Conservation (phyloP, 2,888 invertebrate species). For the Tenthredo scrophulariae region DNA sequence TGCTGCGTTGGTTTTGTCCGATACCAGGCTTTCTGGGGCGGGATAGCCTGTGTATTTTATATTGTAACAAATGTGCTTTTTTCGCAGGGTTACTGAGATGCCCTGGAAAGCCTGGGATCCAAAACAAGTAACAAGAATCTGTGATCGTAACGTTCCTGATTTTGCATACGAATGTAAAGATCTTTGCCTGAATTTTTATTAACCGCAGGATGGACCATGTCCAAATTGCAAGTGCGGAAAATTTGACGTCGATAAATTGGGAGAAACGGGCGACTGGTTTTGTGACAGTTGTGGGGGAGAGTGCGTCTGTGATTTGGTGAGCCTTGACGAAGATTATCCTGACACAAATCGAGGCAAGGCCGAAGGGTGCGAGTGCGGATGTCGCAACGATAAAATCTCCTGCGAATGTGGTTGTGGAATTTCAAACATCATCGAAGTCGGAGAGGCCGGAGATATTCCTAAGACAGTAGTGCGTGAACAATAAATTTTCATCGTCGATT, state of each 20-base stretch:
- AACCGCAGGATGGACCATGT: conserved; percentile 25
- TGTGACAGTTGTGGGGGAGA: conserved; percentile 57
- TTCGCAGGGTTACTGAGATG: conserved; percentile 46
- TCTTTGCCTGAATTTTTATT: not conserved
- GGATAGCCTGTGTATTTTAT: not conserved
- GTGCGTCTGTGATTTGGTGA: conserved; percentile 55
- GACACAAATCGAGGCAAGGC: not conserved
- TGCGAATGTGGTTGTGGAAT: conserved; percentile 40
- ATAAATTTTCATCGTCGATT: not conserved
- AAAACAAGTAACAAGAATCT: not conserved
- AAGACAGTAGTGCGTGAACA: conserved; percentile 23
- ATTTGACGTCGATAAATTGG: conserved; percentile 55
- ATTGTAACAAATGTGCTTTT: conserved; percentile 29
- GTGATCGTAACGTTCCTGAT: not conserved
- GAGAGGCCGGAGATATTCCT: conserved; percentile 33
- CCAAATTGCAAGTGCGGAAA: conserved; percentile 57
- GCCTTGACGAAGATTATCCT: conserved; percentile 17
- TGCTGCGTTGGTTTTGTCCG: not conserved
- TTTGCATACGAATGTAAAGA: not conserved
- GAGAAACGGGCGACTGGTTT: conserved; percentile 57
- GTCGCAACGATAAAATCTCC: conserved; percentile 23
- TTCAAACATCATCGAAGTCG: not conserved
- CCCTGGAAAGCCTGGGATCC: conserved; percentile 61
- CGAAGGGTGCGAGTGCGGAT: conserved; percentile 26
- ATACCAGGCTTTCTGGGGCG: conserved; percentile 58